These are phyloP conservation scores for Chinchilla lanigera DNA, from an alignment of 2,113 vertebrate species.

Conservation along the genomic window DNA sequence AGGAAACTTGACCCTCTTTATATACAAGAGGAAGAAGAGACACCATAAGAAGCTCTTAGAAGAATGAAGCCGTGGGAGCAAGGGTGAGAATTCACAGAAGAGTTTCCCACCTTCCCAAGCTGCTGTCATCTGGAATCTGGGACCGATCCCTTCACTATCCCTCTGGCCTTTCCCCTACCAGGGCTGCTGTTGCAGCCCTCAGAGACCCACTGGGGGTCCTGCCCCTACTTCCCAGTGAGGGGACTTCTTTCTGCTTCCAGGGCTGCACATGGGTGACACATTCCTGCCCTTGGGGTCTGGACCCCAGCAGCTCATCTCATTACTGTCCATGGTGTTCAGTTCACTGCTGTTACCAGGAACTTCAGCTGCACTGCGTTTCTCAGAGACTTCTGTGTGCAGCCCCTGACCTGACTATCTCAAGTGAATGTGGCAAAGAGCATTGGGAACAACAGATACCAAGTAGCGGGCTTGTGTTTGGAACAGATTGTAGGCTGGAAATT, in stretches of 20 bases:
- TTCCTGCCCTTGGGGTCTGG: rapidly evolving
- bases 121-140: not conserved
- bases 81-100: not conserved
- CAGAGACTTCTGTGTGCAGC: not conserved
- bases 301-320: not conserved
- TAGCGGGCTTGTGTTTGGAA: not conserved
- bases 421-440: not conserved
- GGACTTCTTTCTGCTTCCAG: not conserved
- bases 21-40: not conserved
- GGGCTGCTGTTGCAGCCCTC: not conserved
- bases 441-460: not conserved
- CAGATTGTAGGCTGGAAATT: not conserved
- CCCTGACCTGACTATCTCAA: rapidly evolving
- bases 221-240: not conserved
- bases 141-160: not conserved
- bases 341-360: not conserved
- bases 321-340: not conserved
- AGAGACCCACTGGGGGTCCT: not conserved
- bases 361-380: not conserved
- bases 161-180: not conserved
- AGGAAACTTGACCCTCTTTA: not conserved
- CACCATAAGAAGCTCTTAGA: not conserved
- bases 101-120: not conserved
- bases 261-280: rapidly evolving
- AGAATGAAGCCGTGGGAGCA: not conserved